phyloP scores from a whole-genome alignment of 2,797 vertebrate species.

The Tympanoctomys barrerae region DNA sequence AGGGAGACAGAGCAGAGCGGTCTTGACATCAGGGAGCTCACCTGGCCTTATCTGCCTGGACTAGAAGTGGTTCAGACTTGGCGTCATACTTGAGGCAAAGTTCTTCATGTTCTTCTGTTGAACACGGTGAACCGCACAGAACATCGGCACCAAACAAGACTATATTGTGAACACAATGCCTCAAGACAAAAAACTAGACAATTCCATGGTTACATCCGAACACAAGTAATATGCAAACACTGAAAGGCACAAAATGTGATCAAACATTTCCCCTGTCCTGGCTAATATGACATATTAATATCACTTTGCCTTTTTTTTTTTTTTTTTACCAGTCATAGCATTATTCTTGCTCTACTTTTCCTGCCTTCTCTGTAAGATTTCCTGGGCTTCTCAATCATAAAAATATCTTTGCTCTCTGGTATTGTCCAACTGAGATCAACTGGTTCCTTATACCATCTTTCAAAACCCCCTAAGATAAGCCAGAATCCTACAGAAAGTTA shows the following conservation, averaged over 20 bases:
- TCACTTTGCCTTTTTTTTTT: neutral
- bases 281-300: neutral
- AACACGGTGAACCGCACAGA: neutral
- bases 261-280: neutral
- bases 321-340: neutral
- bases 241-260: slow-evolving; percentile 18
- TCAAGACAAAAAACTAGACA: neutral
- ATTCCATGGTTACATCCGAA: neutral
- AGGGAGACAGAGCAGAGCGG: neutral
- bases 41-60: neutral
- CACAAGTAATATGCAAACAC: neutral
- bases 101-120: neutral
- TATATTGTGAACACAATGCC: neutral
- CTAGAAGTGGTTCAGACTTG: neutral
- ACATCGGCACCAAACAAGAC: neutral
- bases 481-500: neutral
- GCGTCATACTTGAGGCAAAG: neutral
- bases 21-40: neutral
- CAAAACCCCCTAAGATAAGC: neutral
- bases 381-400: neutral
- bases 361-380: neutral
- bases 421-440: neutral
- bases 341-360: neutral
- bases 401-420: neutral
- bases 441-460: neutral